Base-by-base conservation (phyloP, 2,888 invertebrate species). In the Aphelenchoides bicaudatus region DNA sequence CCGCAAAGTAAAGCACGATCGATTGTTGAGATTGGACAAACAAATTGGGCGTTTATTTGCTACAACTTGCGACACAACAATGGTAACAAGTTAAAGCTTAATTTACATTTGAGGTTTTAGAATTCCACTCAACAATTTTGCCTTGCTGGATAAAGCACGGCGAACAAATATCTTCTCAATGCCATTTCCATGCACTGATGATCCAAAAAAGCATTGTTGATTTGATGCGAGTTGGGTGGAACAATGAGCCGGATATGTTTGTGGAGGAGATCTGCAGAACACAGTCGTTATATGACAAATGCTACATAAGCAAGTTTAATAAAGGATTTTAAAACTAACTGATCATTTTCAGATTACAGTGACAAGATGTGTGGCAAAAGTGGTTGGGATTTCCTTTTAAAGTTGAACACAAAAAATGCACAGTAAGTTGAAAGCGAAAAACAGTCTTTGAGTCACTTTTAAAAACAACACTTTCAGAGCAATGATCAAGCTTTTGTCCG, bases 221-320 rank as follows among this genome's bases (percentile, higher is more conserved):
- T 30, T 48, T 72, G n/a, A 63, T 70, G 39, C 70, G 72, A 52
- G 61, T 65, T 39, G 71, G 71, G 21, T 39, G 65, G 23, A 13
- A 21, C 6, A 56, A 62, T 30, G 62, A 65, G 29, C 66, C 70
- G 23, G 64, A 63, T 28, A 64, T 65, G 27, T 65, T 60, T 13
- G 53, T 72, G 23, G 66, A 64, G 28, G 68, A 65, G 49, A 43
- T 72, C 28, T 72, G 72, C 61, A 55, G 62, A 56, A 67, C 66
- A 25, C 59, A 65, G 21, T 66, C 70, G 48, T 61, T 62, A 30
- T 72, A 72, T 58, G 72, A 72, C 64, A 67, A 68, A 54, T 72
- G 72, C 49, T 72, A 72, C 56, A 66, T 72, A n/a, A 58, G 66
- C 47, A 68, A 72, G 48, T 72, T 62, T 25, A 13, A 13, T 13